Base-by-base conservation (phyloP, 2,113 vertebrate species). In the Clarias batrachus region DNA sequence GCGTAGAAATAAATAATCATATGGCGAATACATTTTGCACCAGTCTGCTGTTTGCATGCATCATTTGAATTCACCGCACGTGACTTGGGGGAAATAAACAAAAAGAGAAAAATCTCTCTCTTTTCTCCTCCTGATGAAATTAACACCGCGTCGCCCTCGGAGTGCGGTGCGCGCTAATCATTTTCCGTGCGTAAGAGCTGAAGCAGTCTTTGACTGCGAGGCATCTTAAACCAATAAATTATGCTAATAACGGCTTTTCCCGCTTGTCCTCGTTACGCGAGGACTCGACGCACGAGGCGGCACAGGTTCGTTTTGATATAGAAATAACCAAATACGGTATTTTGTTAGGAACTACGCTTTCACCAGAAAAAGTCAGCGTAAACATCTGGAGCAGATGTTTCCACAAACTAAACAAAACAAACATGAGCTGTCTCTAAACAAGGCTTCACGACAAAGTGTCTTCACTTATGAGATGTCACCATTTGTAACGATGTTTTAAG, bases 161-260 rank as follows among this genome's bases (percentile, higher is more conserved):
- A 92, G 91, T 89, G 90, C 1, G 2, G 85, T 12, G 10, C 91
- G 91, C 87, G 74, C 60, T 13, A 62, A 91, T 92, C 89, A 90
- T 91, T 92, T 93, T 85, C 90, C 83, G 89, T 92, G 91, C 88
- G 90, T 92, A 93, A 91, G 23, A 90, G 91, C 91, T 90, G 91
- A 91, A 27, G 62, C 14, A 93, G 90, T 91, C 54, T 81, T 89
- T 92, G 89, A 93, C 92, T 91, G 89, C 90, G 89, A 94, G 93
- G 92, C 90, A 91, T 92, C 91, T 92, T 89, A 85, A 83, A 87
- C 87, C 90, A 92, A 95, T 93, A 93, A 93, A 93, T 93, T 91
- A 93, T 92, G 91, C 82, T 93, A 93, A 94, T 93, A 91, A 87
- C 62, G 52, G 86, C 84, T 89, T 91, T 90, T 54, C 74, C 87